A percentile compares a stretch with the other conserved stretches of the same genome.
These are phyloP conservation scores for Protonemura montana DNA, from an alignment of 2,888 invertebrate species.

Conservation along the genomic window DNA sequence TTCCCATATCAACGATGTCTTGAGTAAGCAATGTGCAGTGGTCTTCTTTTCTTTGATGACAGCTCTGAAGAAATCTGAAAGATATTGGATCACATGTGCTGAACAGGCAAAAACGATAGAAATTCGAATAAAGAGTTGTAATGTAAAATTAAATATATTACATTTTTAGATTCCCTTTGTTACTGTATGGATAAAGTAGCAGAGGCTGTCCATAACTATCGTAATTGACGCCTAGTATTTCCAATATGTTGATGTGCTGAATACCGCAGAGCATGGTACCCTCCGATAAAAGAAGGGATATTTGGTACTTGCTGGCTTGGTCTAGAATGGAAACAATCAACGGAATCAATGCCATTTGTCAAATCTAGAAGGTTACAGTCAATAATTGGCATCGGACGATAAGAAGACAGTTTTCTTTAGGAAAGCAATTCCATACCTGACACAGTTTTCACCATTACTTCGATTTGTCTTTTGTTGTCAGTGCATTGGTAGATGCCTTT, in stretches of 20 bases:
- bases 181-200: slow-evolving; percentile 74
- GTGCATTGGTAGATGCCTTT: slow-evolving; percentile 71
- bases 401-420: background rate
- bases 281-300: slow-evolving; percentile 75
- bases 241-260: slow-evolving; percentile 74
- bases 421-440: slow-evolving; percentile 67
- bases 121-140: background rate
- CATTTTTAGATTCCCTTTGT: slow-evolving; percentile 76
- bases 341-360: too few relatives aligned
- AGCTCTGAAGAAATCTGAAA: slow-evolving; percentile 58
- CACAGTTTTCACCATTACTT: slow-evolving; percentile 87
- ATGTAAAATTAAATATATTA: slow-evolving; percentile 54
- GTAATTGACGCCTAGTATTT: slow-evolving; percentile 74
- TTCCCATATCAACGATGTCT: slow-evolving; percentile 84
- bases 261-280: slow-evolving; percentile 77
- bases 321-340: slow-evolving; percentile 61
- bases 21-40: slow-evolving; percentile 68
- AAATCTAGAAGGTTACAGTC: background rate
- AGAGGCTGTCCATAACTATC: slow-evolving; percentile 67
- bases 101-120: background rate
- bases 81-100: slow-evolving; percentile 37
- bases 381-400: background rate
- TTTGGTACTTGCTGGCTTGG: slow-evolving; percentile 75
- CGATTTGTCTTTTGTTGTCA: slow-evolving; percentile 66
- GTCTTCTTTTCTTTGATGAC: slow-evolving; percentile 57